Conservation (phyloP, 2,888 invertebrate species). For the Spialia ferax region DNA sequence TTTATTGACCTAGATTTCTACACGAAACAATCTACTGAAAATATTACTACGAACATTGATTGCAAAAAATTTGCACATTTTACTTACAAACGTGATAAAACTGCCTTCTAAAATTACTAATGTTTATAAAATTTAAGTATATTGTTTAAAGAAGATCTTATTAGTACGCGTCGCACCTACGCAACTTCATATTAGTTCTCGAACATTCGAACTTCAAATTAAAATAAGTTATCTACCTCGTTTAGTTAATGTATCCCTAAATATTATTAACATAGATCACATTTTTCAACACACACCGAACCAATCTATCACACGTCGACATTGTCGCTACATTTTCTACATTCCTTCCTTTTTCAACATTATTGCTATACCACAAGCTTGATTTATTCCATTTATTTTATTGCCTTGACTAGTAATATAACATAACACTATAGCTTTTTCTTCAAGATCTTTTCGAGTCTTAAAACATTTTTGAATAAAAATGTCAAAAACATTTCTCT, state of each 20-base stretch:
- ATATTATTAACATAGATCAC: constrained; percentile 73
- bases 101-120: constrained; percentile 47
- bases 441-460: constrained; percentile 42
- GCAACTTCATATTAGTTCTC: constrained; percentile 25
- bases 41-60: neutral
- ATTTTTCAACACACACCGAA: constrained; percentile 63
- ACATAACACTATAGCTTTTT: constrained; percentile 47
- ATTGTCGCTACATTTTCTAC: constrained; percentile 51
- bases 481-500: constrained; percentile 58
- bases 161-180: constrained; percentile 18
- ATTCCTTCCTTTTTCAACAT: constrained; percentile 54
- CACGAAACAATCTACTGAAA: neutral
- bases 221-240: constrained; percentile 41
- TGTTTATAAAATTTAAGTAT: neutral
- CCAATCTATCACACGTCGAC: constrained; percentile 55
- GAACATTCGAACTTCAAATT: constrained; percentile 32
- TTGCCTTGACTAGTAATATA: constrained; percentile 71
- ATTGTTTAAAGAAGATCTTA: constrained; percentile 24
- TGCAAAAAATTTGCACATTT: neutral
- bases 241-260: constrained; percentile 54
- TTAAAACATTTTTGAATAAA: constrained; percentile 64
- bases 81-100: constrained; percentile 7
- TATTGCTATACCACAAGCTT: constrained; percentile 58
- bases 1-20: neutral
- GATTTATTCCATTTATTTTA: constrained; percentile 48